Evolutionary conservation across 2,797 vertebrate species (phyloP), one percentile per base, ranked within the genome.

Genomic region (Xiphorhynchus erythropygius): DNA sequence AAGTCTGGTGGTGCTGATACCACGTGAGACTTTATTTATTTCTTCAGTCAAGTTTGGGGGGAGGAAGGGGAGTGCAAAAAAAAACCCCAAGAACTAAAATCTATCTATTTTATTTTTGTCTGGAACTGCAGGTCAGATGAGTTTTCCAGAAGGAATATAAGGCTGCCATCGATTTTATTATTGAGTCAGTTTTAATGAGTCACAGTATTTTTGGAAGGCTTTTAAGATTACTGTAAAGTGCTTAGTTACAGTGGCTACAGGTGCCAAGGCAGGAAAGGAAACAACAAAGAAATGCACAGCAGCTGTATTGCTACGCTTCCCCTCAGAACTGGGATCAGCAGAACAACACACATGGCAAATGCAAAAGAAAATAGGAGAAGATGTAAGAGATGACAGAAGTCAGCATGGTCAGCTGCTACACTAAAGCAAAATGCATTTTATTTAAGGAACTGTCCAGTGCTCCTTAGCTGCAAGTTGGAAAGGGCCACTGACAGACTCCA

Each of bases 211-310:
- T 97, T 96, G 95, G 94, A 95, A 96, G 93, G 93, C 94, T 97
- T 96, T 97, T 96, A 96, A 96, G 93, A 95, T 97, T 96, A 96
- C 95, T 89, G 85, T 96, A 96, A 96, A 96, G 95, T 96, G 96
- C 96, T 96, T 95, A 96, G 94, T 97, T 97, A 95, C 95, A 97
- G 95, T 96, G 94, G 95, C 94, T 96, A 96, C 96, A 96, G 93
- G 96, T 97, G 96, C 94, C 96, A 96, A 96, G 89, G 88, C 93
- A 96, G 93, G 95, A 91, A 90, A 94, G 81, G 85, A 70, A 95
- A 93, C 93, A 93, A 97, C 85, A 97, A 96, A 96, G 89, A 95
- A 94, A 94, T 93, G 91, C 95, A 90, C 96, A 96, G 96, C 94
- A 95, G 91, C 95, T 94, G 89, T 86, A 95, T 94, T 90, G 93